These are phyloP conservation scores for Eupithecia abbreviata DNA, from an alignment of 2,888 invertebrate genomes.

Conservation along the genomic window DNA sequence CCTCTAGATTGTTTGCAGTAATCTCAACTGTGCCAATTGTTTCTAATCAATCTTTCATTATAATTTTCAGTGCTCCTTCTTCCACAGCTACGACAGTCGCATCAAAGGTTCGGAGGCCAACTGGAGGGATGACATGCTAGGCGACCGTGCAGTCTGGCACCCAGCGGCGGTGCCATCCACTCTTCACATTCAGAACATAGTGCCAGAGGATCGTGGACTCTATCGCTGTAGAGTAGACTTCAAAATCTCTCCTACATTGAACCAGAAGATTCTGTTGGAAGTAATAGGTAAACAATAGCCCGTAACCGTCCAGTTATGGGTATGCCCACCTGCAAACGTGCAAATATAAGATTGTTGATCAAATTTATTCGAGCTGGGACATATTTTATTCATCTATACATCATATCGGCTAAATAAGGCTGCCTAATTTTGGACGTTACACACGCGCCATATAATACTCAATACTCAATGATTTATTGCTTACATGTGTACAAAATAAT, in stretches of 20 bases:
- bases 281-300: conserved; percentile 87
- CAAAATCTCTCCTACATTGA: conserved; percentile 90
- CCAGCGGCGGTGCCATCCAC: conserved; percentile 87
- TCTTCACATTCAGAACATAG: conserved; percentile 86
- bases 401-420: background rate
- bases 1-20: background rate
- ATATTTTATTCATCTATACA: background rate
- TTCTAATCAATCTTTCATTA: background rate
- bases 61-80: background rate
- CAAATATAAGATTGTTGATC: background rate
- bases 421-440: no score
- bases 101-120: conserved; percentile 84
- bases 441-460: no score
- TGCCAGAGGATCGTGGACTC: conserved; percentile 89
- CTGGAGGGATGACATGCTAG: conserved; percentile 88
- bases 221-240: conserved; percentile 93
- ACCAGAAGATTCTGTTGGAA: conserved; percentile 88
- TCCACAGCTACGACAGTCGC: conserved; percentile 87
- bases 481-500: no score
- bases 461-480: no score
- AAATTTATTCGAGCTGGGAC: background rate
- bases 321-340: background rate
- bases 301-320: background rate
- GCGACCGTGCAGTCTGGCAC: conserved; percentile 87
- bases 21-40: background rate